phyloP scores from a whole-genome alignment of 1,140 invertebrate species.

The Protaetia brevitarsis region DNA sequence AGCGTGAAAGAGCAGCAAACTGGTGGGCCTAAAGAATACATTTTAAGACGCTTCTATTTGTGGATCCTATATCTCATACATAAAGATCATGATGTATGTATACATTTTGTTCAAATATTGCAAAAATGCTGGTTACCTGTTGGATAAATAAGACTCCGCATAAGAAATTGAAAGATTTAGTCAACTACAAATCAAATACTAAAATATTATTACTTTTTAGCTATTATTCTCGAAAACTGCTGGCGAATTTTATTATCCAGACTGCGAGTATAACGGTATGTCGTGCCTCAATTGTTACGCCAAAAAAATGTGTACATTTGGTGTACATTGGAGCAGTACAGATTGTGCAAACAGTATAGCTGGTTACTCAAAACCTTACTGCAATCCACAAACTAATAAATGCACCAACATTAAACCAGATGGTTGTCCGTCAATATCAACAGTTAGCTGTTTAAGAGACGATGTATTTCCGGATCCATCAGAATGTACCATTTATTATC shows the following conservation, averaged over 20 bases:
- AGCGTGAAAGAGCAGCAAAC: too few species aligned
- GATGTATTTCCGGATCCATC: constrained; percentile 7
- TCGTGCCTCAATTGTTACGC: not conserved
- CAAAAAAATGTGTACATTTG: constrained; percentile 17
- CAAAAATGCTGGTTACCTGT: not conserved
- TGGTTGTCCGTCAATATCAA: constrained; percentile 5
- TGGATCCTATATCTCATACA: too few species aligned
- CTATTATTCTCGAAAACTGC: not conserved
- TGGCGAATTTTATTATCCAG: constrained; percentile 8
- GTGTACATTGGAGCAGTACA: not conserved
- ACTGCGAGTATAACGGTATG: constrained; percentile 11
- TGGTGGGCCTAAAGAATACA: too few species aligned
- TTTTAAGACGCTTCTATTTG: too few species aligned
- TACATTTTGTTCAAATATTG: too few species aligned
- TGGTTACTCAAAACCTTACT: not conserved
- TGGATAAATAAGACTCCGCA: not conserved
- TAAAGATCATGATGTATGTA: too few species aligned
- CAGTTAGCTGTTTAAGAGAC: not conserved
- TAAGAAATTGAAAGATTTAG: too few species aligned
- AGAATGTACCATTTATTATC: constrained; percentile 11
- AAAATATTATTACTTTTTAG: not conserved
- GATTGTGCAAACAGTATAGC: not conserved
- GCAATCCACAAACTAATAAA: constrained; percentile 7
- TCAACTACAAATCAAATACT: too few species aligned
- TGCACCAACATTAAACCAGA: not conserved